Percentiles rank a stretch among this genome's conserved stretches.
These are phyloP conservation scores for Chorisops tibialis DNA, from an alignment of 2,888 invertebrate species.

Conservation along the genomic window DNA sequence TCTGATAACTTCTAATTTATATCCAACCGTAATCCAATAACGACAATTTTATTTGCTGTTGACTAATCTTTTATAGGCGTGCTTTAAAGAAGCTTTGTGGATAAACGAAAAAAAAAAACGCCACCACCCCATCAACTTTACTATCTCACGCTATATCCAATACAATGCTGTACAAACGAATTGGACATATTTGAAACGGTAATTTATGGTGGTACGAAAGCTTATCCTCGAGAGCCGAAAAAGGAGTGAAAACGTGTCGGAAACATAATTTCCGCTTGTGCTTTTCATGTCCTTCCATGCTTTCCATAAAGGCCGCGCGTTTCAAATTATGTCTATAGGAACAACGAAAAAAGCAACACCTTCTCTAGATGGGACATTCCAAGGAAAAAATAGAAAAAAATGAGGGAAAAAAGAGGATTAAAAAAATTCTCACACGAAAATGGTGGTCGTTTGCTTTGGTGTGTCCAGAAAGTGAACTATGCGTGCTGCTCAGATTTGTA, in stretches of 20 bases:
- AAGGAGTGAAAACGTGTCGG: slow-evolving; percentile 27
- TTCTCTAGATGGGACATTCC: slow-evolving; percentile 7
- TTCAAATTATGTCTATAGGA: neutral
- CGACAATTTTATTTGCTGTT: no score
- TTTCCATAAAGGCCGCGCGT: neutral
- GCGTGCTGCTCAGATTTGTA: slow-evolving; percentile 8
- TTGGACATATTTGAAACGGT: slow-evolving; percentile 26
- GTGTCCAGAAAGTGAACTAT: slow-evolving; percentile 10
- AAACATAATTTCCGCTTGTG: slow-evolving; percentile 33
- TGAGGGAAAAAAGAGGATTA: slow-evolving; percentile 11
- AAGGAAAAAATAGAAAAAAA: no score
- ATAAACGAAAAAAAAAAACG: no score
- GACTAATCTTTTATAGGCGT: no score
- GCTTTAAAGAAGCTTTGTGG: no score
- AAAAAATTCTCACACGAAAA: neutral
- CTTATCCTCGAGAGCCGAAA: slow-evolving; percentile 16
- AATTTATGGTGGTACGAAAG: slow-evolving; percentile 24
- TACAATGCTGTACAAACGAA: no score
- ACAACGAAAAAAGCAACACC: neutral
- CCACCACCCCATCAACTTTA: no score
- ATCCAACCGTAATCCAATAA: no score
- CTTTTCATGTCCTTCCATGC: slow-evolving; percentile 17
- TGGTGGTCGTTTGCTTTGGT: slow-evolving; percentile 13
- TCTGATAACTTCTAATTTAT: no score
- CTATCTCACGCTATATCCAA: no score